Conservation (phyloP, 2,888 invertebrate species). For the Drosophila testacea region DNA sequence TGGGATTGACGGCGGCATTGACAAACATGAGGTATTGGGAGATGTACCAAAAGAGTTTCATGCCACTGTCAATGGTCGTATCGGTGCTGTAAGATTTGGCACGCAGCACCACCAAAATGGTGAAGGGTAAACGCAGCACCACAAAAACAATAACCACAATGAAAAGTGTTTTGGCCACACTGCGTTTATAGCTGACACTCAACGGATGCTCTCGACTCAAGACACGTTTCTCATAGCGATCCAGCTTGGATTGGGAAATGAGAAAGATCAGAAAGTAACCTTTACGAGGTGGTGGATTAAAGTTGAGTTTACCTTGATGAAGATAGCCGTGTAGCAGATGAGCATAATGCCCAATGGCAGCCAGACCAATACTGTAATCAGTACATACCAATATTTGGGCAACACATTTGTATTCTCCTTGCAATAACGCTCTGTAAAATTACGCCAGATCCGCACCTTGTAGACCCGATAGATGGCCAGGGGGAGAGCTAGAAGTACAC, state of each 20-base stretch:
- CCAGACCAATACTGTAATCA: conserved; percentile 91
- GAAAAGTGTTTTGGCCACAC: conserved; percentile 90
- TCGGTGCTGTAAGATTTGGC: conserved; percentile 66
- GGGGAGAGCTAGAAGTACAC: conserved; percentile 88
- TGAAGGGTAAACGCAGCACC: conserved; percentile 90
- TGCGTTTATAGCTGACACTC: conserved; percentile 88
- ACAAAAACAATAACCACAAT: conserved; percentile 89
- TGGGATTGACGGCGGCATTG: conserved; percentile 91
- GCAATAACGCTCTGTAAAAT: conserved; percentile 92
- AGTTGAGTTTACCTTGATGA: conserved; percentile 86
- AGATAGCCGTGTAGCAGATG: conserved; percentile 90
- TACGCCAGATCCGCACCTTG: conserved; percentile 90
- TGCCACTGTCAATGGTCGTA: conserved; percentile 85
- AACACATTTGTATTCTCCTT: conserved; percentile 88
- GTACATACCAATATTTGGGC: conserved; percentile 92
- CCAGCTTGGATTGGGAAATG: conserved; percentile 85
- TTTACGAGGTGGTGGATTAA: background rate
- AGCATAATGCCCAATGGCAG: conserved; percentile 91
- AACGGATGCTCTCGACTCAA: conserved; percentile 88
- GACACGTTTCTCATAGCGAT: conserved; percentile 88
- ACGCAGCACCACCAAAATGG: conserved; percentile 89
- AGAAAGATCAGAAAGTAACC: background rate
- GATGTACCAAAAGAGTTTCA: conserved; percentile 88
- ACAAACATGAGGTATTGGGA: conserved; percentile 90
- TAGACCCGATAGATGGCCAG: conserved; percentile 88